Evolutionary conservation across 2,113 vertebrate genomes (phyloP), one percentile per base, ranked within the genome.

Genomic region (Oxygymnocypris stewartii): DNA sequence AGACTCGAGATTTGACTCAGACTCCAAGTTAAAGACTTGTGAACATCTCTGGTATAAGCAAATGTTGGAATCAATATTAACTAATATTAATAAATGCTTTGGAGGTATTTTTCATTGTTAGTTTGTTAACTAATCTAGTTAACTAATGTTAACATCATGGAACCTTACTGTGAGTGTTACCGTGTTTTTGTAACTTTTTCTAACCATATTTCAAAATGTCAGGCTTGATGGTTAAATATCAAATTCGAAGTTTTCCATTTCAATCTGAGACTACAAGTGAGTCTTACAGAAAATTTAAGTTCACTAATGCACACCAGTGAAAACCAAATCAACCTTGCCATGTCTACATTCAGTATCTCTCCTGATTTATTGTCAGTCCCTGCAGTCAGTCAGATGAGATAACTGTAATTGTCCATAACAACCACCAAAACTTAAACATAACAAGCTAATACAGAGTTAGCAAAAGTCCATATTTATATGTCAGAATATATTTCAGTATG

Each of bases 381-480:
- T 54, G 7, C 9, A 67, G 31, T 57, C 44, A 77, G 47, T 37
- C 11, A 73, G 18, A 35, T 73, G 74, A 28, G 14, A 83, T 12
- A 40, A 77, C 40, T 59, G 47, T 61, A 31, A 47, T n/a, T 80
- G 20, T 63, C 23, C 37, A 25, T 71, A 57, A 37, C 47, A 11
- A 67, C 83, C 23, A 14, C 13, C 67, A 80, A 85, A 74, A 87
- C 57, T 20, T 10, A 11, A 67, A 28, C 79, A 84, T 16, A 63
- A 86, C n/a, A 63, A 67, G 82, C 20, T 88, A 89, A 90, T 86
- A 85, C 80, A 28, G 23, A 84, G 86, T 84, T 82, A 78, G 42
- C 90, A 71, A 90, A 89, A 90, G 92, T 91, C 91, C 88, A 90
- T 87, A 88, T 93, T 91, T 67, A 14, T 59, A 23, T 28, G 82